Evolutionary conservation across 2,888 invertebrate species (phyloP).

Genomic region (Monoplex corrugatus): DNA sequence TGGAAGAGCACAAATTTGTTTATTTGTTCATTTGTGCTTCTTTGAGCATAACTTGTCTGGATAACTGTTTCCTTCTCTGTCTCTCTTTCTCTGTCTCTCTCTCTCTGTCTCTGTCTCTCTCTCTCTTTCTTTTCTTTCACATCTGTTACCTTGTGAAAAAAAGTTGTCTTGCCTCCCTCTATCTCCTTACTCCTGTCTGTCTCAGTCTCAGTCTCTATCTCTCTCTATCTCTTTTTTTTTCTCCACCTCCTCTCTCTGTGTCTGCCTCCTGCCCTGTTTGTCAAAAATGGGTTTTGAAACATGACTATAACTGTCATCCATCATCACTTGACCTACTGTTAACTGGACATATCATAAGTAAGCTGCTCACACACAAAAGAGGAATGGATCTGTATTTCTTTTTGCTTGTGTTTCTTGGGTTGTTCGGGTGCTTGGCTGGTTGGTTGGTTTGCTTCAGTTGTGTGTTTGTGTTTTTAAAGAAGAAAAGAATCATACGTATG

Average conservation of each 20-base stretch:
- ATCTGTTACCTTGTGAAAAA: background rate
- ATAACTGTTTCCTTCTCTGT: background rate
- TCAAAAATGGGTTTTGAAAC: background rate
- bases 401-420: background rate
- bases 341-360: background rate
- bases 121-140: conserved; percentile 14
- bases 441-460: background rate
- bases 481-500: too few relatives aligned
- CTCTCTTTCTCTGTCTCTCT: background rate
- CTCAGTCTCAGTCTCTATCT: conserved; percentile 37
- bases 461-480: background rate
- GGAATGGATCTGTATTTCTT: background rate
- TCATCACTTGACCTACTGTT: too few relatives aligned
- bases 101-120: background rate
- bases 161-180: conserved; percentile 4
- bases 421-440: too few relatives aligned
- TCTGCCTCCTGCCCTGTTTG: background rate
- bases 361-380: background rate
- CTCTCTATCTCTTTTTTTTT: conserved; percentile 9
- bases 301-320: too few relatives aligned
- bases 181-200: conserved; percentile 23
- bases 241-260: background rate
- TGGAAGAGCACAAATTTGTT: too few relatives aligned
- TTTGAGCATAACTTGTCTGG: too few relatives aligned
- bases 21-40: background rate